Evolutionary conservation across 2,888 invertebrate genomes (phyloP).

Genomic region (Leptinotarsa juncta): DNA sequence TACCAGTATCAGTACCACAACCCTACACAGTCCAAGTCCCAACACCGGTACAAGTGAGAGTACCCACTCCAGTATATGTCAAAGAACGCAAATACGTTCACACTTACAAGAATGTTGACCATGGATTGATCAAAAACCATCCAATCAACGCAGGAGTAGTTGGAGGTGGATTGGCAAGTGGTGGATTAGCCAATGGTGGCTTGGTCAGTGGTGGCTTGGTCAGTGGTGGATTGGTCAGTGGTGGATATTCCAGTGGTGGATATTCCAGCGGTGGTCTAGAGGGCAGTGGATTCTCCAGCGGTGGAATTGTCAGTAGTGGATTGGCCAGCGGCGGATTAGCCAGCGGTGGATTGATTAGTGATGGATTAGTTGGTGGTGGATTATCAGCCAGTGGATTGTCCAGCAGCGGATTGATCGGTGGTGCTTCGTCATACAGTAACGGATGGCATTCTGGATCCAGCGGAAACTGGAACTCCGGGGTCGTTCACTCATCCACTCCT

Average conservation of each 20-base stretch:
- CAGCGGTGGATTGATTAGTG: not conserved
- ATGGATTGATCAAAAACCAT: not conserved
- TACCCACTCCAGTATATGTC: slow-evolving; percentile 48
- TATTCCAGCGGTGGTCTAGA: not conserved
- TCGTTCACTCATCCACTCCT: slow-evolving; percentile 29
- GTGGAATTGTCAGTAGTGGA: not conserved
- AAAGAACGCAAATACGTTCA: slow-evolving; percentile 34
- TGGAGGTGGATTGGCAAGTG: not conserved
- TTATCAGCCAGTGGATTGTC: not conserved
- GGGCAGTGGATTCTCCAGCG: not conserved
- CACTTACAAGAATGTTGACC: slow-evolving; percentile 18
- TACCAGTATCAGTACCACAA: slow-evolving; percentile 51
- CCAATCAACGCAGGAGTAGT: not conserved
- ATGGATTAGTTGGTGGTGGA: not conserved
- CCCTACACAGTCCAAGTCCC: slow-evolving; percentile 54
- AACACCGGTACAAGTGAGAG: slow-evolving; percentile 51
- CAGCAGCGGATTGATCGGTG: not conserved
- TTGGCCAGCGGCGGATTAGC: not conserved
- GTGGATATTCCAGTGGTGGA: not conserved
- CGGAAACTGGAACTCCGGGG: slow-evolving; percentile 2
- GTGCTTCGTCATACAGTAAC: not conserved
- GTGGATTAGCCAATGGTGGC: not conserved
- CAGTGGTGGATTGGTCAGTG: not conserved
- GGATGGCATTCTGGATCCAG: slow-evolving; percentile 7
- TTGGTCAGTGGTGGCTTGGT: not conserved